Evolutionary conservation across 2,888 invertebrate genomes (phyloP), one percentile per base, ranked within the genome.

Genomic region (Kryphioiulus occultus): DNA sequence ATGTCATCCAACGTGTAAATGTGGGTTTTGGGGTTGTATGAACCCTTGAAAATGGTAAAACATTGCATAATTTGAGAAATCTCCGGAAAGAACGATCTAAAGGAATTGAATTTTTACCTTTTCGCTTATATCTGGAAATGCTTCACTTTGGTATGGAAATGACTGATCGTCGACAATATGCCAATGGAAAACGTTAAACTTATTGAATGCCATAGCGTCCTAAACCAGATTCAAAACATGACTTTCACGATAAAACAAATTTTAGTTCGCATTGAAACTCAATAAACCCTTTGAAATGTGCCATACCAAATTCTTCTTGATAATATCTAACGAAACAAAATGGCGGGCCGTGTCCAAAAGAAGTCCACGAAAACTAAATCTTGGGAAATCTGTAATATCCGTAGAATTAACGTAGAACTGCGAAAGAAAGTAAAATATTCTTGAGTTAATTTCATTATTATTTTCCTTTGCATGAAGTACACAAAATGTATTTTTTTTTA

Each of bases 171-270:
- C 98, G 0, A 96, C 96, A 86, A 98, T 96, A 91, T 98, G 98
- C 98, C 98, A 98, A 92, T 98, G 98, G 89, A 98, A 95, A 0
- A 98, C 96, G 92, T 98, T 98, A 91, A 98, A 92, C 92, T 98
- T 98, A 91, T 97, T 98, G 92, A 96, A 96, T 0, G 95, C 94
- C 97, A 98, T 96, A 0, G 96, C 96, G 89, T 98, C 96, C 90
- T 98, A 15, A 0, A 35, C 98, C 92, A 0, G 98, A 98, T 87
- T 98, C 94, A 91, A 97, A 96, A 0, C 94, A 91, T 91, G 96
- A 96, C 88, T 95, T 98, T 68, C 22, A 68, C 9, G 68, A 26
- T 68, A n/a, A 68, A 68, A n/a, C 47, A 2, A 26, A 9, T 26
- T 68, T 22, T 9, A 26, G 9, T 5, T 22, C 68, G 9, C n/a